Evolutionary conservation across 2,888 invertebrate genomes (phyloP), one percentile per base, ranked within the genome.

Genomic region (Diloba caeruleocephala): DNA sequence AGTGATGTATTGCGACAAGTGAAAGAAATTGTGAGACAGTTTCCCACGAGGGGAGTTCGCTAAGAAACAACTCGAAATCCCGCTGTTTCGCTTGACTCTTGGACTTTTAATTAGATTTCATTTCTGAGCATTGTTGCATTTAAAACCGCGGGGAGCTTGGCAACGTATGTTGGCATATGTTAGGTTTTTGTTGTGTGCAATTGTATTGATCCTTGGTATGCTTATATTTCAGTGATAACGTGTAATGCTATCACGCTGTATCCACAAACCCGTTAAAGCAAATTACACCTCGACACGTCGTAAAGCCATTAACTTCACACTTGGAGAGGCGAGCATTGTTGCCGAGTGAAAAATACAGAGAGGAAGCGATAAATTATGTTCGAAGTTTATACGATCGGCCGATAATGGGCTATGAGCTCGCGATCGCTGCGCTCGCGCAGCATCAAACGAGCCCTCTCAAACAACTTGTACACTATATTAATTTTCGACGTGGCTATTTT

Each of bases 281-380:
- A 87, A 89, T 87, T 86, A 83, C 84, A 82, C 75, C 69, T 86
- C 84, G 82, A 84, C 87, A 88, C 84, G 76, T 89, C 87, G 87
- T 90, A 87, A 87, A 90, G 84, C 79, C 82, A 88, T 89, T 88
- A 88, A 85, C 83, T 86, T 85, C 79, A 82, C 84, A 81, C 82
- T 82, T 69, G 65, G 76, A 78, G 79, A 81, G 82, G 71, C 73
- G 78, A 79, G 85, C 79, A 89, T 91, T 91, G 91, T 90, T 90
- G 85, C 77, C 79, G 83, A 82, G 82, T 87, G 90, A 90, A 89
- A 91, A 91, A 91, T 85, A 85, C 74, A 73, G 84, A 88, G 85
- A 92, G 92, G 92, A 92, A 92, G 75, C 88, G 79, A 92, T 92
- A 92, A 92, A 92, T 92, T 88, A 90, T 87, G 87, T 88, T 89